These are phyloP conservation scores for Neoascia interrupta DNA, from an alignment of 2,888 invertebrate species.

Conservation along the genomic window DNA sequence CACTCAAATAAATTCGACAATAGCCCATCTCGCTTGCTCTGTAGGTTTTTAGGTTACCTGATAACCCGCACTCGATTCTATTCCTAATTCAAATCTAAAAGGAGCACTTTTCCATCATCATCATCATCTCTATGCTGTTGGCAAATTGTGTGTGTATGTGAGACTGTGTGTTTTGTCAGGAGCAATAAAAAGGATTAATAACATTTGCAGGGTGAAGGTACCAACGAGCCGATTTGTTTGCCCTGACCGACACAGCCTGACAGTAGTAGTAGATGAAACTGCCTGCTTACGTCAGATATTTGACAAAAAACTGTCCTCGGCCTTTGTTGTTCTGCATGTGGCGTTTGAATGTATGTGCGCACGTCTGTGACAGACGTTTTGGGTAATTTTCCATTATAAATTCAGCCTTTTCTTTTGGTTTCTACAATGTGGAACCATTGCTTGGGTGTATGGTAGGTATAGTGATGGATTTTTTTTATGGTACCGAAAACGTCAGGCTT, in stretches of 20 bases:
- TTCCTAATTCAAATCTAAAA: conserved; percentile 5
- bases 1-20: conserved; percentile 33
- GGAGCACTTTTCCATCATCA: conserved; percentile 8
- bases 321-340: not conserved
- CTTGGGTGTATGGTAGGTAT: too few species aligned
- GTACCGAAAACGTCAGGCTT: too few species aligned
- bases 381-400: conserved; percentile 29
- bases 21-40: not conserved
- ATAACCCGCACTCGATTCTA: not conserved
- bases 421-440: too few species aligned
- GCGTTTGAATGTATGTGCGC: not conserved
- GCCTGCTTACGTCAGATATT: conserved; percentile 36
- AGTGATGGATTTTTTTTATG: too few species aligned
- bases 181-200: conserved; percentile 50
- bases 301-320: not conserved
- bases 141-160: not conserved
- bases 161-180: not conserved
- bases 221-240: conserved; percentile 11
- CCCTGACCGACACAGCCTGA: conserved; percentile 4
- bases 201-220: conserved; percentile 6
- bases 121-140: not conserved
- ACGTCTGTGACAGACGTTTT: conserved; percentile 4
- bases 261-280: conserved; percentile 4
- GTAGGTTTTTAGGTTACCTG: conserved; percentile 1
- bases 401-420: not conserved